phyloP scores from a whole-genome alignment of 2,797 vertebrate genomes.

The Tapirus indicus region DNA sequence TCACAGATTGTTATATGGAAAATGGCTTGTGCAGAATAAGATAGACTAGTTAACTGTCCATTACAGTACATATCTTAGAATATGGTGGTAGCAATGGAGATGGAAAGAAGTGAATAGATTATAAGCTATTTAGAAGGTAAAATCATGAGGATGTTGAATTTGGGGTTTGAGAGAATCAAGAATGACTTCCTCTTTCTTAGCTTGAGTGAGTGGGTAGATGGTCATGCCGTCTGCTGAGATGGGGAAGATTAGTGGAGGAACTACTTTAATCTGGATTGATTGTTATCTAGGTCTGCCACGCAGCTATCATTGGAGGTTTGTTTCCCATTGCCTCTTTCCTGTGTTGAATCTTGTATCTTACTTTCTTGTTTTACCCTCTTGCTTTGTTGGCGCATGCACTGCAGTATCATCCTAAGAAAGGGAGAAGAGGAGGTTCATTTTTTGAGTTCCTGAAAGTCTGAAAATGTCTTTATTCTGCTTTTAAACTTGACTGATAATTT shows the following conservation, averaged over 20 bases:
- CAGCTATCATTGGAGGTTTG: not conserved
- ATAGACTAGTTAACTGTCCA: not conserved
- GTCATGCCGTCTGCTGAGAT: not conserved
- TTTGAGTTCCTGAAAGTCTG: not conserved
- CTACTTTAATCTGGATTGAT: not conserved
- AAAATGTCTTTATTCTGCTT: slow-evolving; percentile 43
- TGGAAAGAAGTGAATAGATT: slow-evolving; percentile 8
- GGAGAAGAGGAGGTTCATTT: not conserved
- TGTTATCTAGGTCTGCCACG: not conserved
- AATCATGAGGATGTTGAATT: slow-evolving; percentile 14
- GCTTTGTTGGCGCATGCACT: slow-evolving; percentile 32
- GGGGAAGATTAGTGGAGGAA: not conserved
- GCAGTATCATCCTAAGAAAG: not conserved
- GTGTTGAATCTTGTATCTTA: not conserved
- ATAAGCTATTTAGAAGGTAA: not conserved
- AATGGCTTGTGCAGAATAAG: not conserved
- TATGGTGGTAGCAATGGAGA: not conserved
- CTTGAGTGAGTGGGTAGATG: not conserved
- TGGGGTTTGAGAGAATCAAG: not conserved
- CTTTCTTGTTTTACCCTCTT: slow-evolving; percentile 33
- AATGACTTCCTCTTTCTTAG: not conserved
- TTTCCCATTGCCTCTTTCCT: not conserved
- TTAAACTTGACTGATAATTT: slow-evolving; percentile 56
- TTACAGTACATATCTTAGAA: not conserved
- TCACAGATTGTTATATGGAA: not conserved